Conservation (phyloP, 2,113 vertebrate species). For the Epinephelus cyanopodus region DNA sequence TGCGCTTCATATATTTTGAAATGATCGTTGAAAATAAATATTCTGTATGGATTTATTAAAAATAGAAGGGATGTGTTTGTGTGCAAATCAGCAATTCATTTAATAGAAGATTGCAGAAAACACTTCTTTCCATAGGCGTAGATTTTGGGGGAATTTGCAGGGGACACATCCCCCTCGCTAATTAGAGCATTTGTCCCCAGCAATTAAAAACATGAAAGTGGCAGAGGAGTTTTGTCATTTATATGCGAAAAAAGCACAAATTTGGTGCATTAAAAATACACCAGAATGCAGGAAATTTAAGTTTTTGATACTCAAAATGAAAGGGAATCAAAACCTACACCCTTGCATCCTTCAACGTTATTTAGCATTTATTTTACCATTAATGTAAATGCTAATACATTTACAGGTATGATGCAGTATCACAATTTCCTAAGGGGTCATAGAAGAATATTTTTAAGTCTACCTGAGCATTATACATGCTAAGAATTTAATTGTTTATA, state of each 20-base stretch:
- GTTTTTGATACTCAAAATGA: too few relatives aligned
- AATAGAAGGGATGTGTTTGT: not conserved
- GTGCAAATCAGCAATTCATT: not conserved
- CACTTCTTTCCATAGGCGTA: too few relatives aligned
- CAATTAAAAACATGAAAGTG: too few relatives aligned
- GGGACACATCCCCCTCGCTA: too few relatives aligned
- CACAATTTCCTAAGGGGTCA: not conserved
- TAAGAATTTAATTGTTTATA: not conserved
- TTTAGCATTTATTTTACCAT: not conserved
- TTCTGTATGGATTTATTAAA: too few relatives aligned
- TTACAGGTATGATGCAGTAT: not conserved
- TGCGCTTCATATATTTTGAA: not conserved
- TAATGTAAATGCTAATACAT: conserved; percentile 18
- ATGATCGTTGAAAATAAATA: not conserved
- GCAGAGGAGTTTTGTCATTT: too few relatives aligned
- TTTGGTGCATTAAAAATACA: too few relatives aligned
- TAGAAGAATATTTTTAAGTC: not conserved
- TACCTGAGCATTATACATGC: not conserved
- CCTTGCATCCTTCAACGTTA: not conserved
- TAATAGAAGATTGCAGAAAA: not conserved
- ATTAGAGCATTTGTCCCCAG: too few relatives aligned
- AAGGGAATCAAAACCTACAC: too few relatives aligned
- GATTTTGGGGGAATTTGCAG: too few relatives aligned
- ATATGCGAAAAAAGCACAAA: too few relatives aligned
- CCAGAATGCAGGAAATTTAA: too few relatives aligned